These are phyloP conservation scores for Hydrolagus affinis DNA, from an alignment of 2,113 vertebrate species.

Conservation along the genomic window DNA sequence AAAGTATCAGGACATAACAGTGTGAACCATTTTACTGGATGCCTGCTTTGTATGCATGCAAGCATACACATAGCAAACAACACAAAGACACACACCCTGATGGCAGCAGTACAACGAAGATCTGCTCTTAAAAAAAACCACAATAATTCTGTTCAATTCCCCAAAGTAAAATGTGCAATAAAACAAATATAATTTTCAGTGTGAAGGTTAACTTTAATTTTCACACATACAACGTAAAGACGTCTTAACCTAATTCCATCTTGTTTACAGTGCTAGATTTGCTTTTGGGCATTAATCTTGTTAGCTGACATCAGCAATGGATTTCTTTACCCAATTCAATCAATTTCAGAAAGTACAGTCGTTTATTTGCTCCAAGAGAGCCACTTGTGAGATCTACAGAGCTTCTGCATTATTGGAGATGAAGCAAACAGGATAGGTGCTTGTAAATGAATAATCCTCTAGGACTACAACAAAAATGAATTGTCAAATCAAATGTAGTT, in stretches of 20 bases:
- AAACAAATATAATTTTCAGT: neutral
- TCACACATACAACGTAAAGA: neutral
- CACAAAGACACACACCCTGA: too few relatives aligned
- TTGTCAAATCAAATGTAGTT: neutral
- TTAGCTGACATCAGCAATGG: neutral
- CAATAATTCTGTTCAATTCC: neutral
- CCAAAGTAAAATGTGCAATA: neutral
- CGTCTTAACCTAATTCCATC: neutral
- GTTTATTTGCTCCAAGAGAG: neutral
- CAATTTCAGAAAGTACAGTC: neutral
- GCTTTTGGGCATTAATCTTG: neutral
- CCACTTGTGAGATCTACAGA: neutral
- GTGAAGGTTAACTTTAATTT: neutral
- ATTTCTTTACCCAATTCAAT: neutral
- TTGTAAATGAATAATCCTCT: neutral
- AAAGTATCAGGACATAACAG: too few relatives aligned
- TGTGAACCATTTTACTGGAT: too few relatives aligned
- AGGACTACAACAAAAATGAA: too few relatives aligned
- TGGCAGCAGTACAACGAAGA: neutral
- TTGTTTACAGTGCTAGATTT: neutral
- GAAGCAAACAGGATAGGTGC: neutral
- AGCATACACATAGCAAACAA: too few relatives aligned
- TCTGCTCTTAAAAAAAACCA: neutral
- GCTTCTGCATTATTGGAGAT: neutral
- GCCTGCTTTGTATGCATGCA: too few relatives aligned